phyloP scores from a whole-genome alignment of 2,888 invertebrate species.

The Cyclophora punctaria region DNA sequence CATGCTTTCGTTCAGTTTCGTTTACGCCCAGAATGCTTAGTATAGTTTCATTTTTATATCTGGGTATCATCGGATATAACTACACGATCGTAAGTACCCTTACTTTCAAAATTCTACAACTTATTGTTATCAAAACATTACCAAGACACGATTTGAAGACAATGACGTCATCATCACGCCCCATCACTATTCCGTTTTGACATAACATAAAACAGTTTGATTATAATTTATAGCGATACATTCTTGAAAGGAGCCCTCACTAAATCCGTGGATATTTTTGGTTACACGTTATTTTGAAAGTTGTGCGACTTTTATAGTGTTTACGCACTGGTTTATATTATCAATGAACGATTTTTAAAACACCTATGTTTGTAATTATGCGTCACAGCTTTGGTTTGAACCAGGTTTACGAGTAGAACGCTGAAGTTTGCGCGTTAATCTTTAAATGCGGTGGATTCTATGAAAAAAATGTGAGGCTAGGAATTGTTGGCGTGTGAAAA shows the following conservation, averaged over 20 bases:
- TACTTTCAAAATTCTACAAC: too few species aligned
- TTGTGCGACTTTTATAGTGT: conserved; percentile 19
- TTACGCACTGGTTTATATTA: conserved; percentile 14
- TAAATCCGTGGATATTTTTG: conserved; percentile 15
- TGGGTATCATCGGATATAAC: too few species aligned
- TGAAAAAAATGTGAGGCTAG: too few species aligned
- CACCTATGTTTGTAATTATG: conserved; percentile 3
- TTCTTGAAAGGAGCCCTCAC: conserved; percentile 10
- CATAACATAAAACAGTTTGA: conserved; percentile 11
- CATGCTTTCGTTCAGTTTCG: too few species aligned
- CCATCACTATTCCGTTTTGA: conserved; percentile 18
- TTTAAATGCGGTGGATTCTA: too few species aligned
- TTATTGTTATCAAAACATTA: too few species aligned
- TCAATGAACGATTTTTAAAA: conserved; percentile 3
- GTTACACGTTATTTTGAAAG: conserved; percentile 16
- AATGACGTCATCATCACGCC: background rate
- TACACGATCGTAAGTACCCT: too few species aligned
- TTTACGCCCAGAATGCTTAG: too few species aligned
- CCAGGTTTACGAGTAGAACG: background rate
- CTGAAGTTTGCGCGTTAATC: background rate
- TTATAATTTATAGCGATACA: conserved; percentile 13
- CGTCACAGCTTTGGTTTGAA: background rate
- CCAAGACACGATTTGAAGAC: too few species aligned
- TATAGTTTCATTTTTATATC: too few species aligned
- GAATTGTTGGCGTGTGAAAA: too few species aligned